These are phyloP conservation scores for Otus sunia DNA, from an alignment of 2,113 vertebrate species.

Conservation along the genomic window DNA sequence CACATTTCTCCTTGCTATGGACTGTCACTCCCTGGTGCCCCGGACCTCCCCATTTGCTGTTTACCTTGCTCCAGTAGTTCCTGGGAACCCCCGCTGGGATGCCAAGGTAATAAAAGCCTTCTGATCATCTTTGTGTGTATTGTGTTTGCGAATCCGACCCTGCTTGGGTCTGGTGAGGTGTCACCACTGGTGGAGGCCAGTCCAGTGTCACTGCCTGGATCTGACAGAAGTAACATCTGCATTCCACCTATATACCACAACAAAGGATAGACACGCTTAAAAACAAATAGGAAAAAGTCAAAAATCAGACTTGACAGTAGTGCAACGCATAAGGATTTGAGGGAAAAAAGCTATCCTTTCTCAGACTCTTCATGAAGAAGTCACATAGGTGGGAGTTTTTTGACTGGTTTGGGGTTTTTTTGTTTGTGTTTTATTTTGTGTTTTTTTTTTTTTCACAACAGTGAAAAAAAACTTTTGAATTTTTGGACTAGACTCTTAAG, in stretches of 20 bases:
- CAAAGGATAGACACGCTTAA: background rate
- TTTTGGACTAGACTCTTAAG: background rate
- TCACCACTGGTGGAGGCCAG: too few relatives aligned
- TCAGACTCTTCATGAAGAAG: background rate
- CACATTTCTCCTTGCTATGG: too few relatives aligned
- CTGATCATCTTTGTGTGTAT: too few relatives aligned
- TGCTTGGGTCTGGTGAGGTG: too few relatives aligned
- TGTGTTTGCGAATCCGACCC: too few relatives aligned
- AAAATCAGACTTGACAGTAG: background rate
- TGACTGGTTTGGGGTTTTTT: background rate
- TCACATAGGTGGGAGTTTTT: fast-evolving
- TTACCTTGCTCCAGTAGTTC: too few relatives aligned
- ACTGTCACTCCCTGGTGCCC: too few relatives aligned
- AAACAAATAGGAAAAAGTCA: background rate
- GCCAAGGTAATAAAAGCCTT: too few relatives aligned
- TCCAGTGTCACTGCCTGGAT: too few relatives aligned
- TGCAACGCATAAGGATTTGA: background rate
- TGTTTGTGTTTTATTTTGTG: background rate
- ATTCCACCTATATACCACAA: background rate
- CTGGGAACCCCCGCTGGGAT: too few relatives aligned
- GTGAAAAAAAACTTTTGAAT: too few relatives aligned
- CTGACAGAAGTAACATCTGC: background rate
- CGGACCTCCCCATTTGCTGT: too few relatives aligned
- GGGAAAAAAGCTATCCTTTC: background rate
- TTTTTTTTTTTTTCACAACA: background rate